Evolutionary conservation across 2,797 vertebrate genomes (phyloP).

Genomic region (Aulostomus chinensis): DNA sequence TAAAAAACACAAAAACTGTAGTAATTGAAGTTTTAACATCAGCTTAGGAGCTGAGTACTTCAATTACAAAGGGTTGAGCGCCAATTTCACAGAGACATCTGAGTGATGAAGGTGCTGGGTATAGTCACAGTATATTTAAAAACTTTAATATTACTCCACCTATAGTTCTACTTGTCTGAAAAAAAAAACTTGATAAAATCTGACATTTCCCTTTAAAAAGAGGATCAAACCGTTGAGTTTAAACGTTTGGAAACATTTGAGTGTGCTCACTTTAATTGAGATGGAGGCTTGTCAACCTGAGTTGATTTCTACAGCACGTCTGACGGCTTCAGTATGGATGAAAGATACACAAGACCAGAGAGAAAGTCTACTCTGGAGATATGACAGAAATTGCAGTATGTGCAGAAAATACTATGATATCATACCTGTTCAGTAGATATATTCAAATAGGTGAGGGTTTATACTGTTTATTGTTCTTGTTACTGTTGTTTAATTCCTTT

Average conservation of each 20-base stretch:
- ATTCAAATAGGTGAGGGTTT: no score
- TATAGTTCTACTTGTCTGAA: neutral
- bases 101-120: no score
- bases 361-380: neutral
- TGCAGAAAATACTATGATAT: no score
- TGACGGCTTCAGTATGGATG: slow-evolving; percentile 2
- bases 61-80: no score
- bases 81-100: no score
- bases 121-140: no score
- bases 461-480: no score
- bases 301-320: neutral
- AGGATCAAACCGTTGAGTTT: slow-evolving; percentile 3
- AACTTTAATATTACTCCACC: neutral
- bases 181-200: slow-evolving; percentile 2
- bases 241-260: slow-evolving; percentile 7
- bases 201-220: neutral
- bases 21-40: no score
- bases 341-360: slow-evolving; percentile 1
- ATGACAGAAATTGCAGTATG: neutral
- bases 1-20: no score
- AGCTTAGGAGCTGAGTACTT: no score
- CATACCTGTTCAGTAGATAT: no score
- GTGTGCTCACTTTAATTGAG: slow-evolving; percentile 1
- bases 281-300: slow-evolving; percentile 1
- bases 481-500: no score